Base-by-base conservation (phyloP, 2,888 invertebrate genomes). In the Drosophila macrospina region DNA sequence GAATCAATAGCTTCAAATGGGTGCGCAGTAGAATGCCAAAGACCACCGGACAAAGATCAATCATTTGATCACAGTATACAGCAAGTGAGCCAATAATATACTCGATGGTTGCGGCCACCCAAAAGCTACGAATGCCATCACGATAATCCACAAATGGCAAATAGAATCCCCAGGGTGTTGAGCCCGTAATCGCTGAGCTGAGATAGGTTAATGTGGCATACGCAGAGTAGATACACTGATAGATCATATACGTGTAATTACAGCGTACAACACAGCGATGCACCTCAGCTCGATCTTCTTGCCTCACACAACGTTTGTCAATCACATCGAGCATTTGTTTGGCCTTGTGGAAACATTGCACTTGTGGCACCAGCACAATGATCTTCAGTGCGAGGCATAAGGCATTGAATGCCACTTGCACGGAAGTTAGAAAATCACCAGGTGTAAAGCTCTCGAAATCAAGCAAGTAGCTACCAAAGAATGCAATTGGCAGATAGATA, bases 131-230 rank as follows among this genome's bases (percentile, higher is more conserved):
- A 3, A n/a, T n/a, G 5, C 45, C 48, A 1, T 45, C 10, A 3
- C 48, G 66, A 32, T 44, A 74, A 26, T 77, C 56, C 13, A 77
- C 10, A 11, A 74, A 32, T 0, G 77, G 77, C 48, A 63, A 37
- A 51, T 78, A 77, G 6, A 78, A 15, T n/a, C 67, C 56, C 78
- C 78, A 78, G 3, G 68, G 68, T 0, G 66, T 63, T 5, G 56
- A 42, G 2, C 74, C 74, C 7, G 24, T 66, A 0, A 69, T 0
- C 0, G 41, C n/a, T 0, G 71, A 67, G 11, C 64, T 74, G 0
- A 72, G 1, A 32, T 41, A 78, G 8, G 68, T 66, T 28, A 57
- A 36, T 2, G 8, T 30, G 1, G 41, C 6, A 15, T 65, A 74
- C 0, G 28, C 8, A 4, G 4, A 34, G 32, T 67, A 79, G 7